Evolutionary conservation across 2,113 vertebrate species (phyloP).

Genomic region (Leiothrix lutea): DNA sequence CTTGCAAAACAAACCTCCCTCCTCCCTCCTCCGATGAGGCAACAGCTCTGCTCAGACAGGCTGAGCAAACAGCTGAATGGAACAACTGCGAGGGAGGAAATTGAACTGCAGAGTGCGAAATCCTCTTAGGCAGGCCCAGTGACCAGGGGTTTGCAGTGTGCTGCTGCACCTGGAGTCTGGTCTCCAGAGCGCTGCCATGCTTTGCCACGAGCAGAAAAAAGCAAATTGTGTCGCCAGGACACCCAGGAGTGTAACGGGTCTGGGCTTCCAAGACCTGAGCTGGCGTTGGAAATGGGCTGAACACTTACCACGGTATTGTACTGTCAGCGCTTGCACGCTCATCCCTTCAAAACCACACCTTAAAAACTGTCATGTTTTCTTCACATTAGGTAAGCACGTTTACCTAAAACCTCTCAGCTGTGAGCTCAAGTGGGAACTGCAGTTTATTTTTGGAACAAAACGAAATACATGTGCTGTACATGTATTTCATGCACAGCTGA

Average conservation of each 20-base stretch:
- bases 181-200: accelerated
- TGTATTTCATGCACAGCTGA: not conserved
- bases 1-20: not conserved
- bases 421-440: not conserved
- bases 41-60: not conserved
- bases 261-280: not conserved
- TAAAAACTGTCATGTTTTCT: not conserved
- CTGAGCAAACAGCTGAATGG: not conserved
- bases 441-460: not conserved
- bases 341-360: not conserved
- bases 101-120: not conserved
- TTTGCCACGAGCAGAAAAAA: not conserved
- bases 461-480: not conserved
- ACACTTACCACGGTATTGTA: not conserved
- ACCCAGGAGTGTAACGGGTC: not conserved
- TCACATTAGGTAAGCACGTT: not conserved
- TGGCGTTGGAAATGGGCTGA: not conserved
- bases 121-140: not conserved
- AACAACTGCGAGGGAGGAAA: not conserved
- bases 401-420: not conserved
- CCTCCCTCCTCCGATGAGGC: not conserved
- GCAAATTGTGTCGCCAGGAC: not conserved
- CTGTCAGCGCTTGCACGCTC: not conserved
- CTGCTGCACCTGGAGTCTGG: not conserved
- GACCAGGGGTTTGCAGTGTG: accelerated